phyloP scores from a whole-genome alignment of 2,888 invertebrate species.

The Perizoma flavofasciatum region DNA sequence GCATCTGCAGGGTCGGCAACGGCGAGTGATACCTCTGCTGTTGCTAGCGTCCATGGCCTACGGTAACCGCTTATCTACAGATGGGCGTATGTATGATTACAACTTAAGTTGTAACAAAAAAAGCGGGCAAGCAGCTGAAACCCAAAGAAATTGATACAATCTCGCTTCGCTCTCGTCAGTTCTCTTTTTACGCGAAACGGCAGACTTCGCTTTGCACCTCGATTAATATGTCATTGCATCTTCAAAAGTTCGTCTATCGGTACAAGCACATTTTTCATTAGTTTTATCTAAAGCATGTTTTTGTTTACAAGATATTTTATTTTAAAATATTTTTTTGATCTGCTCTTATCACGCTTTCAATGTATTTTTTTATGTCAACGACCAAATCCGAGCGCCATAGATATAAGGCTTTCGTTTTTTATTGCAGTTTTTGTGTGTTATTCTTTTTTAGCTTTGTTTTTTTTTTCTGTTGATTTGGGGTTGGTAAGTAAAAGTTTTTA shows the following conservation, averaged over 20 bases:
- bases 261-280: slow-evolving; percentile 11
- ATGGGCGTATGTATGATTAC: too few species aligned
- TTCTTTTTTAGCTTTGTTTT: not conserved
- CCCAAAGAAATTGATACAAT: too few species aligned
- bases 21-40: too few species aligned
- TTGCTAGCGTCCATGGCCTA: too few species aligned
- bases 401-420: slow-evolving; percentile 22
- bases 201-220: too few species aligned
- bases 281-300: slow-evolving; percentile 2
- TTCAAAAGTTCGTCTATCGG: slow-evolving; percentile 1
- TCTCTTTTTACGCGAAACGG: too few species aligned
- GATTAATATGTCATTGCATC: not conserved
- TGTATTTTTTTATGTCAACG: slow-evolving; percentile 54
- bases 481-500: not conserved
- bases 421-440: slow-evolving; percentile 8
- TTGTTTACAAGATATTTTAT: not conserved
- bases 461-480: not conserved
- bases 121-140: too few species aligned
- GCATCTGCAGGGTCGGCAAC: too few species aligned
- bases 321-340: slow-evolving; percentile 7
- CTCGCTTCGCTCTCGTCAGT: too few species aligned
- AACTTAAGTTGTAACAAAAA: too few species aligned
- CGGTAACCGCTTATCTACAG: too few species aligned
- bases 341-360: slow-evolving; percentile 28
- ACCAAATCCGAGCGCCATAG: slow-evolving; percentile 58